Conservation (phyloP, 2,888 invertebrate species). For the Tineola bisselliella region DNA sequence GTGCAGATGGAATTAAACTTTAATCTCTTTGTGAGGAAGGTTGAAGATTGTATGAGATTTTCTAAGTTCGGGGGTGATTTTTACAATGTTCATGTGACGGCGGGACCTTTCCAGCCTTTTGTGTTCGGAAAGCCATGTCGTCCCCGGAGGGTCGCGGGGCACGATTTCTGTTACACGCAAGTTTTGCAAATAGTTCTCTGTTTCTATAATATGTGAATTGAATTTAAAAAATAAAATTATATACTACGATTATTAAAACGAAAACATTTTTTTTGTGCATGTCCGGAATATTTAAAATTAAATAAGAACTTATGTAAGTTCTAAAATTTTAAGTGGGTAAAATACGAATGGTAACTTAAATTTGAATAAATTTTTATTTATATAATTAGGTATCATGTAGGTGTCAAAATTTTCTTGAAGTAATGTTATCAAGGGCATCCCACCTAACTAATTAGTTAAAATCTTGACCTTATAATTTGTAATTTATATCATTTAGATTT, state of each 20-base stretch:
- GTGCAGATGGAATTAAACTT: slow-evolving; percentile 31
- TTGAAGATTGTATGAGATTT: slow-evolving; percentile 34
- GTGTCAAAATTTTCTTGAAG: no score
- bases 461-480: no score
- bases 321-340: no score
- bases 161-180: slow-evolving; percentile 64
- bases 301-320: no score
- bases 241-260: slow-evolving; percentile 19
- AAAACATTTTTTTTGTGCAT: slow-evolving; percentile 14
- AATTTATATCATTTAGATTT: no score
- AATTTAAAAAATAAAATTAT: slow-evolving; percentile 25
- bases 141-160: slow-evolving; percentile 53
- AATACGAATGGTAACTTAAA: no score
- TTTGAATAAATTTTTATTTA: no score
- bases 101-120: slow-evolving; percentile 63
- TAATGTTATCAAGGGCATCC: no score
- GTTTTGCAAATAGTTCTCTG: slow-evolving; percentile 46
- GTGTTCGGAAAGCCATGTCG: slow-evolving; percentile 55
- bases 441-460: no score
- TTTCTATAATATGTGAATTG: slow-evolving; percentile 25
- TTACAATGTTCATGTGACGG: slow-evolving; percentile 67
- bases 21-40: slow-evolving; percentile 28
- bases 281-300: no score
- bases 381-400: no score
- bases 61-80: slow-evolving; percentile 51